These are phyloP conservation scores for Melopsittacus undulatus DNA, from an alignment of 2,797 vertebrate species.

Conservation along the genomic window DNA sequence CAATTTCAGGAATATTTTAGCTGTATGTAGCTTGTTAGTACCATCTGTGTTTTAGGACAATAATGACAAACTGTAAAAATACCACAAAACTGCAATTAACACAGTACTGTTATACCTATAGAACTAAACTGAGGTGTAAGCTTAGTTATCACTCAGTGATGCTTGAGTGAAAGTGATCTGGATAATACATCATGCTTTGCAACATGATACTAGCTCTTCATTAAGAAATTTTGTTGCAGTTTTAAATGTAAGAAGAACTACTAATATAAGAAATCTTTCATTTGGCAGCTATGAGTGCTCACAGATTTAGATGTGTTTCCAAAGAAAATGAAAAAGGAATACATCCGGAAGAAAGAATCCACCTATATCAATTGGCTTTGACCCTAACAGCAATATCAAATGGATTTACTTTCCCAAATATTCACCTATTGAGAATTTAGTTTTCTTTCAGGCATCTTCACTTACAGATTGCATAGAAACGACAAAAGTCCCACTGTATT, in stretches of 20 bases:
- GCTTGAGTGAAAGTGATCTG: neutral
- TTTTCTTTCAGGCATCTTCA: conserved; percentile 7
- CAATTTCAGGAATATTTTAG: neutral
- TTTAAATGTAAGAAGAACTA: neutral
- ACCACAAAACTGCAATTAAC: neutral
- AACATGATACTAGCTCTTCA: neutral
- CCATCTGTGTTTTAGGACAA: neutral
- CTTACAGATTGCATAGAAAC: neutral
- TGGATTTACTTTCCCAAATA: neutral
- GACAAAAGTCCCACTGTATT: neutral
- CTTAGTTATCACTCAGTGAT: neutral
- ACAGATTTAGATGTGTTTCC: neutral
- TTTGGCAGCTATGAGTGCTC: neutral
- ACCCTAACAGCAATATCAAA: neutral
- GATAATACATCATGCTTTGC: neutral
- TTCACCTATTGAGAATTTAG: neutral
- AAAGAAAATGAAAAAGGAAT: neutral
- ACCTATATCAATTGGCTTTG: neutral
- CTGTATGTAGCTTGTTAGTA: neutral
- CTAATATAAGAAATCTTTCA: neutral
- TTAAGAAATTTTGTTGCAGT: neutral
- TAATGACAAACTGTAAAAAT: neutral
- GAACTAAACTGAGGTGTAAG: neutral
- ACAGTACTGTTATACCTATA: neutral
- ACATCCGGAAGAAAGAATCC: neutral